These are phyloP conservation scores for Babyrousa celebensis DNA, from an alignment of 2,797 vertebrate species.

Conservation along the genomic window DNA sequence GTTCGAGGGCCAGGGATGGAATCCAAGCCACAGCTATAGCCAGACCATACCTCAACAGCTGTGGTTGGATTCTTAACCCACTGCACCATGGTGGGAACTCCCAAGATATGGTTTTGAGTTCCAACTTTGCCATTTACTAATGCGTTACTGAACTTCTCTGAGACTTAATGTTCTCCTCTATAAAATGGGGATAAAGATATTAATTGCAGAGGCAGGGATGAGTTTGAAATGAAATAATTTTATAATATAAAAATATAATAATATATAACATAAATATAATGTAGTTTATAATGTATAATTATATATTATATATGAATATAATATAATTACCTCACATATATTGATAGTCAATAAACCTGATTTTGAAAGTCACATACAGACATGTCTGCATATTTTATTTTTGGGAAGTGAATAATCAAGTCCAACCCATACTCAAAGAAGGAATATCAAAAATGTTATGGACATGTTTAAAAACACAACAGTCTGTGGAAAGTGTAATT, in stretches of 20 bases:
- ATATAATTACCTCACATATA: background rate
- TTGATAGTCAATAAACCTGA: constrained; percentile 2
- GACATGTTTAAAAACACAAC: background rate
- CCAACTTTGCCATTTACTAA: constrained; percentile 44
- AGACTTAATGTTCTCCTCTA: constrained; percentile 55
- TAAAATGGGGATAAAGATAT: constrained; percentile 2
- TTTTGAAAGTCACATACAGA: constrained; percentile 33
- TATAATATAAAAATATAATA: constrained; percentile 21
- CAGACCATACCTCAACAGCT: no score
- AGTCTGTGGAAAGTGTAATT: background rate
- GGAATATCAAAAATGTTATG: background rate
- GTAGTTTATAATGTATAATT: background rate
- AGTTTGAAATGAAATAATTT: constrained; percentile 9
- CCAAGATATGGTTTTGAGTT: background rate
- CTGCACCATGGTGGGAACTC: background rate
- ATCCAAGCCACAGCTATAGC: no score
- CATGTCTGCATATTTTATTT: background rate
- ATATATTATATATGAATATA: background rate
- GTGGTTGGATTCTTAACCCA: no score
- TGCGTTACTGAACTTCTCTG: constrained; percentile 39
- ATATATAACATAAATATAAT: background rate
- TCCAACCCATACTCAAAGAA: background rate
- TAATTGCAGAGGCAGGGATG: background rate
- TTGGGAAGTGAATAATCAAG: background rate
- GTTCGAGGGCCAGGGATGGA: no score